Conservation (phyloP, 2,113 vertebrate species). For the Euleptes europaea region DNA sequence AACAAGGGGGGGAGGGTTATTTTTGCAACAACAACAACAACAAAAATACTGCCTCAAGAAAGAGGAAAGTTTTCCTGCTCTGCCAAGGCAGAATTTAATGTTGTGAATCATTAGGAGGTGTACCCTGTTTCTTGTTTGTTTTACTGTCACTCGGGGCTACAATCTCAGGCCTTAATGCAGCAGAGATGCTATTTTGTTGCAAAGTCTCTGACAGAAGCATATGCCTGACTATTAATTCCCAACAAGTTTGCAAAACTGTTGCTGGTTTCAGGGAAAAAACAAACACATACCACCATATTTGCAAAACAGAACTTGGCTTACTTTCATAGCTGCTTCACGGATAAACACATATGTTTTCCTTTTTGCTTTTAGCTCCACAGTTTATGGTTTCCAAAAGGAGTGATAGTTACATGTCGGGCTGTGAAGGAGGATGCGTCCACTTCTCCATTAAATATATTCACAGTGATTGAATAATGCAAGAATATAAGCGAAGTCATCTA, state of each 20-base stretch:
- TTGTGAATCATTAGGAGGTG: constrained; percentile 75
- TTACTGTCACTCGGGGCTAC: constrained; percentile 70
- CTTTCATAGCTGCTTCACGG: constrained; percentile 31
- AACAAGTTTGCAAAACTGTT: constrained; percentile 56
- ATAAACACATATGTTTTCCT: constrained; percentile 22
- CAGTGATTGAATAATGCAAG: background rate
- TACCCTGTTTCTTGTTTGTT: constrained; percentile 71
- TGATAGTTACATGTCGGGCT: background rate
- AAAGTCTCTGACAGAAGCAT: constrained; percentile 63
- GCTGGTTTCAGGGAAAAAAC: constrained; percentile 47
- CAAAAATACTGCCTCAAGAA: constrained; percentile 50
- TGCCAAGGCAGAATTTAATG: constrained; percentile 68
- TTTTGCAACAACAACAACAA: background rate
- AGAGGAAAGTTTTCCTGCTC: constrained; percentile 32
- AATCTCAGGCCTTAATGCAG: constrained; percentile 49
- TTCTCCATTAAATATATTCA: constrained; percentile 2
- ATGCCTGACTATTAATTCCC: constrained; percentile 53
- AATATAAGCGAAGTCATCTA: background rate
- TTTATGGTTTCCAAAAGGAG: background rate
- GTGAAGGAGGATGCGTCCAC: background rate
- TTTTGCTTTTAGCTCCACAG: background rate
- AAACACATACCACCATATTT: constrained; percentile 5
- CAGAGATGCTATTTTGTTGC: constrained; percentile 58
- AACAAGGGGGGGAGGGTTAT: constrained; percentile 33
- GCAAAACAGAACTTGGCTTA: constrained; percentile 32